Evolutionary conservation across 2,888 invertebrate genomes (phyloP).

Genomic region (Drosophila prostipennis): DNA sequence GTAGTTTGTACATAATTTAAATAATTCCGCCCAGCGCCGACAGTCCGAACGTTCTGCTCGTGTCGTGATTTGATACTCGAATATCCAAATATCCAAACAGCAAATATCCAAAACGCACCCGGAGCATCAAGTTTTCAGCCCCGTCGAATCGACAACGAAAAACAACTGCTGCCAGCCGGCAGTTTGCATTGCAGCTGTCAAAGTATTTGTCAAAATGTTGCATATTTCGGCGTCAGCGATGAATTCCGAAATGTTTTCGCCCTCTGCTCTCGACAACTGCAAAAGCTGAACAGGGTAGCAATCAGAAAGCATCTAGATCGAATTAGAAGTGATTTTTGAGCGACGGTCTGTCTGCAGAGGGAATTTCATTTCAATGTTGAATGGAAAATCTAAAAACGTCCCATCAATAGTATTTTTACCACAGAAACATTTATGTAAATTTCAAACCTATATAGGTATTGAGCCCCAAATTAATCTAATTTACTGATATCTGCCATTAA

Average conservation of each 20-base stretch:
- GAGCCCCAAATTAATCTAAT: no score
- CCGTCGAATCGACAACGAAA: conserved; percentile 8
- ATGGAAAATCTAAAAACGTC: no score
- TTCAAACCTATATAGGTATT: no score
- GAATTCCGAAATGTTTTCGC: conserved; percentile 61
- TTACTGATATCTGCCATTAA: not conserved
- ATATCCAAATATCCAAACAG: conserved; percentile 26
- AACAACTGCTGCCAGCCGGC: conserved; percentile 1
- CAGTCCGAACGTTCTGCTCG: conserved; percentile 61
- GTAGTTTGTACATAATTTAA: conserved; percentile 74
- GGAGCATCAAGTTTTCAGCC: conserved; percentile 9
- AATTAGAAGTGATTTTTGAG: not conserved
- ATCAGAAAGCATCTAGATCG: not conserved
- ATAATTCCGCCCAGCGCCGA: conserved; percentile 62
- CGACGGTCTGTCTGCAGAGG: not conserved
- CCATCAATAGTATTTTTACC: no score
- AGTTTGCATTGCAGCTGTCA: conserved; percentile 69
- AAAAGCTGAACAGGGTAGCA: not conserved
- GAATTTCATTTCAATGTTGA: not conserved
- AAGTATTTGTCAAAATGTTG: conserved; percentile 76
- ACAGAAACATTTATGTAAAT: no score
- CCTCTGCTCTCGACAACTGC: conserved; percentile 7
- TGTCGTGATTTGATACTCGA: conserved; percentile 51
- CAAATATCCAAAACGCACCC: conserved; percentile 29
- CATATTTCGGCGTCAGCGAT: conserved; percentile 72